Conservation (phyloP, 37 sponge, comb jelly and placozoan genomes). For the Eunapius fragilis region DNA sequence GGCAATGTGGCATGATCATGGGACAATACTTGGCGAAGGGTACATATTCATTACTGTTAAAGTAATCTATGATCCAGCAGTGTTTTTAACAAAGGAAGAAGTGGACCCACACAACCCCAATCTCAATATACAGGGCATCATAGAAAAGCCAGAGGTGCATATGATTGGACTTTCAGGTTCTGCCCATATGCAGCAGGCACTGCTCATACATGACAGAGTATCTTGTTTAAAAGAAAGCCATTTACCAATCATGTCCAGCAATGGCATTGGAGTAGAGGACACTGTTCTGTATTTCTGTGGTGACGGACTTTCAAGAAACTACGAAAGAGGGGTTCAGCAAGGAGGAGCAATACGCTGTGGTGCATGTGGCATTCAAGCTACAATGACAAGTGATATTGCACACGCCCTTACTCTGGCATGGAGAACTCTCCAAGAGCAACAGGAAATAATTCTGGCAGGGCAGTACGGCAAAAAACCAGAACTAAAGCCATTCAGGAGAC, state of each 20-base stretch:
- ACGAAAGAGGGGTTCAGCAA: background rate
- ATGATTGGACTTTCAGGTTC: background rate
- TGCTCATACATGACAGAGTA: background rate
- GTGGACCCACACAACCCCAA: background rate
- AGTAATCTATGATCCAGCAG: slow-evolving; percentile 5
- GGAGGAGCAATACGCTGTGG: background rate
- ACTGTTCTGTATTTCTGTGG: background rate
- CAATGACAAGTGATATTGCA: background rate
- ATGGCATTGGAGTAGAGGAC: background rate
- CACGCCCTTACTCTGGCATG: background rate
- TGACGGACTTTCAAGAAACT: background rate
- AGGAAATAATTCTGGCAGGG: background rate
- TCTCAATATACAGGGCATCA: background rate
- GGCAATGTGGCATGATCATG: background rate
- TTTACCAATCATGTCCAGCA: background rate
- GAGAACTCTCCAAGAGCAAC: background rate
- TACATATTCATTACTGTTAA: slow-evolving; percentile 3
- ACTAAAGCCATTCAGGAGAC: background rate
- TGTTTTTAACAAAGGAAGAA: slow-evolving; percentile 6
- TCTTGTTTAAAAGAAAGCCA: background rate
- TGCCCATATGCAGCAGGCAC: background rate
- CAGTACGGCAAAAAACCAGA: background rate
- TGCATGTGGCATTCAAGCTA: background rate
- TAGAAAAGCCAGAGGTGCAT: background rate
- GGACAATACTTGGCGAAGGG: background rate